phyloP scores from a whole-genome alignment of 2,888 invertebrate species.

The Leptura quadrifasciata region DNA sequence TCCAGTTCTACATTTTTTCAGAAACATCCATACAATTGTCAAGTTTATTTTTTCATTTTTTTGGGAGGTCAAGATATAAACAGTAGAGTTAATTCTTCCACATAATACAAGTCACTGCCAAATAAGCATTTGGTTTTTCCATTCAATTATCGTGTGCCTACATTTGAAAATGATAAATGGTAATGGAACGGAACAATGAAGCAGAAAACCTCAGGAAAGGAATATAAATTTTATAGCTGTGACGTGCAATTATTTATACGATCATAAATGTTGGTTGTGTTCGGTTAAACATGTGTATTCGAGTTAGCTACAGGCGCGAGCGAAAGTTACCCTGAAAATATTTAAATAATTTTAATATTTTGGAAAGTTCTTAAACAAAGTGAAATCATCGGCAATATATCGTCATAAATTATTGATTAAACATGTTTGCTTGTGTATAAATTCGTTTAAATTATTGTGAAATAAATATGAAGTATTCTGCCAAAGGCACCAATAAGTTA shows the following conservation, averaged over 20 bases:
- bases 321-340: slow-evolving; percentile 7
- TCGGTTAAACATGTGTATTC: not conserved
- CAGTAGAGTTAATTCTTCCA: no score
- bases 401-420: not conserved
- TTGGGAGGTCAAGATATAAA: no score
- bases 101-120: no score
- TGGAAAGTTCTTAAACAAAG: slow-evolving; percentile 1
- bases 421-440: not conserved
- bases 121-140: not conserved
- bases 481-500: no score
- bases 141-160: not conserved
- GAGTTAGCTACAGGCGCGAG: slow-evolving; percentile 7
- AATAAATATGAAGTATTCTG: no score
- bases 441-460: not conserved
- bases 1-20: no score
- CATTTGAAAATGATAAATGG: not conserved
- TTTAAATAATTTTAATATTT: slow-evolving; percentile 7
- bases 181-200: not conserved
- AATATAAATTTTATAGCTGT: slow-evolving; percentile 7
- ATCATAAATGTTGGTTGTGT: slow-evolving; percentile 7
- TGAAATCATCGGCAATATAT: not conserved
- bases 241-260: slow-evolving; percentile 4
- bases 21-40: no score
- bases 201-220: not conserved
- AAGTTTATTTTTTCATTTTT: no score